Evolutionary conservation across 2,888 invertebrate genomes (phyloP).

Genomic region (Colostygia pectinataria): DNA sequence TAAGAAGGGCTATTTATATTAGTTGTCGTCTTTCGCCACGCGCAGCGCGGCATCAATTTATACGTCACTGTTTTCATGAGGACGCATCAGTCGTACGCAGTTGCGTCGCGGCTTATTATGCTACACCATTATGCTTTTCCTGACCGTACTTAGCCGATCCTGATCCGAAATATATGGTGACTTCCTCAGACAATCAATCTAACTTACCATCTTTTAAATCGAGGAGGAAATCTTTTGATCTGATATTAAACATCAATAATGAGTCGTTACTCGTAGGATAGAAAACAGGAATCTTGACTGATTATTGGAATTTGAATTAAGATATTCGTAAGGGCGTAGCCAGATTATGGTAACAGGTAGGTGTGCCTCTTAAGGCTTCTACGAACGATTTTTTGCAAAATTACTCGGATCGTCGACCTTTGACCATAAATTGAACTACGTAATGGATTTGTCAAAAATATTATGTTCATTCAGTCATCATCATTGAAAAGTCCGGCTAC

Average conservation of each 20-base stretch:
- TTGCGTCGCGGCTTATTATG: too few relatives aligned
- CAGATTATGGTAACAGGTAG: conserved; percentile 3
- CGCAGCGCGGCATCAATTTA: too few relatives aligned
- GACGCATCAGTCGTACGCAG: too few relatives aligned
- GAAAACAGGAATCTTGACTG: conserved; percentile 21
- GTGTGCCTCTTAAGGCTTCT: background rate
- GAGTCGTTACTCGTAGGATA: conserved; percentile 4
- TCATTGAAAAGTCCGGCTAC: too few relatives aligned
- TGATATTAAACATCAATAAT: conserved; percentile 2
- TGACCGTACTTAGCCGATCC: too few relatives aligned
- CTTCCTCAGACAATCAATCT: too few relatives aligned
- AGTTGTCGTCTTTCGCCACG: too few relatives aligned
- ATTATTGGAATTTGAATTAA: conserved; percentile 18
- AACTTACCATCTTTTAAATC: too few relatives aligned
- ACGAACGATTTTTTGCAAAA: background rate
- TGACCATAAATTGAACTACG: conserved; percentile 5
- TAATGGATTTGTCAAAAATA: conserved; percentile 2
- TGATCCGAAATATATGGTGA: too few relatives aligned
- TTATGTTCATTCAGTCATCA: background rate
- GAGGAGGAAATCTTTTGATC: background rate
- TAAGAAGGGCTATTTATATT: too few relatives aligned
- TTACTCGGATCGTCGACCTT: conserved; percentile 6
- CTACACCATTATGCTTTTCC: too few relatives aligned
- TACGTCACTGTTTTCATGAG: too few relatives aligned
- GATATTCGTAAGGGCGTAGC: conserved; percentile 12